A percentile compares a stretch with the other conserved stretches of the same genome.
These are phyloP conservation scores for Aquatica leii DNA, from an alignment of 2,888 invertebrate genomes.

Conservation along the genomic window DNA sequence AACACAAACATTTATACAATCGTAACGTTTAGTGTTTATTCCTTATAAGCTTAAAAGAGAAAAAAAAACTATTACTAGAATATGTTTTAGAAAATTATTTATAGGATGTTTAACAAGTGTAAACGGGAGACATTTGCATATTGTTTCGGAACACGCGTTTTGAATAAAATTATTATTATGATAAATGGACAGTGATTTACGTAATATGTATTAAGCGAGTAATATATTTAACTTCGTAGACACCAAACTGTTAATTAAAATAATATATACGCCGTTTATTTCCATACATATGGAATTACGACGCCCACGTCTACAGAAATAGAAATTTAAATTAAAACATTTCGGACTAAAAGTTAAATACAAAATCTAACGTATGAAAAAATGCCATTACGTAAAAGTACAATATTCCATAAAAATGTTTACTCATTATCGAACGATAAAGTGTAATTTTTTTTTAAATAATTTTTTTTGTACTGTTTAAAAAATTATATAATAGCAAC, in stretches of 20 bases:
- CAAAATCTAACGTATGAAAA: too few species aligned
- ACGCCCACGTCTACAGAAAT: conserved; percentile 16
- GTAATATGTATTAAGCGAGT: conserved; percentile 34
- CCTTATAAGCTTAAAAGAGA: conserved; percentile 13
- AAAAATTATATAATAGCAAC: too few species aligned
- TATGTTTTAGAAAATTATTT: conserved; percentile 41
- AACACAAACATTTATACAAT: background rate
- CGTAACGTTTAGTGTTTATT: conserved; percentile 23
- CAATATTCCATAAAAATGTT: too few species aligned
- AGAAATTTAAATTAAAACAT: too few species aligned
- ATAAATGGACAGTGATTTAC: conserved; percentile 37
- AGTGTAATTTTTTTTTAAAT: too few species aligned
- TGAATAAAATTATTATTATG: conserved; percentile 42
- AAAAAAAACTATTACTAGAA: conserved; percentile 28
- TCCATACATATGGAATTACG: conserved; percentile 32
- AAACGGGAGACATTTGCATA: conserved; percentile 44
- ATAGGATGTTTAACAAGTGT: conserved; percentile 41
- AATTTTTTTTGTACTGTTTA: too few species aligned
- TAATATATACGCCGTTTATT: conserved; percentile 33
- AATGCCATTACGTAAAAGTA: too few species aligned
- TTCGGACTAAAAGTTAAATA: too few species aligned
- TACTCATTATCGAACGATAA: too few species aligned
- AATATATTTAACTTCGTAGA: conserved; percentile 35
- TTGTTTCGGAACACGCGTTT: conserved; percentile 42
- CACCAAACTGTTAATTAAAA: conserved; percentile 36